Conservation (phyloP, 1,140 invertebrate species). For the Brachionus asplanchnoidis region DNA sequence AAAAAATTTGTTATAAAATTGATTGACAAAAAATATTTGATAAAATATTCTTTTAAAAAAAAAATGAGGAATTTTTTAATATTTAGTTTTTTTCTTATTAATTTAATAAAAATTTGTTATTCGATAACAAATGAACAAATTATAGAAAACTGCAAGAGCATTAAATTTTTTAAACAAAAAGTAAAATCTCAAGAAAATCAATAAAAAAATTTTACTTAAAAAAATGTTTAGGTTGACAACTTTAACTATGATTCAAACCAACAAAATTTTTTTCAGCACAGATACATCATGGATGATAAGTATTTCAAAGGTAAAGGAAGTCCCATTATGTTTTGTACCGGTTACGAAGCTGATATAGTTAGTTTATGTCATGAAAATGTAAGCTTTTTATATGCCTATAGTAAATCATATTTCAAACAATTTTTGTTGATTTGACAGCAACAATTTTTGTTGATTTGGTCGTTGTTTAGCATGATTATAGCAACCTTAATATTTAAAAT, state of each 20-base stretch:
- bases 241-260: constrained; percentile 68
- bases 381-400: constrained; percentile 43
- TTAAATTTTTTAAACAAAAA: constrained; percentile 10
- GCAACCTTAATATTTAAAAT: too few relatives aligned
- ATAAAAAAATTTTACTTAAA: background rate
- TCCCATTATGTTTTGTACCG: constrained; percentile 92
- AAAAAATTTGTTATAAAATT: background rate
- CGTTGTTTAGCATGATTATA: too few relatives aligned
- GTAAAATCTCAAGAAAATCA: background rate
- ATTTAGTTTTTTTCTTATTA: background rate
- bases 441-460: too few relatives aligned
- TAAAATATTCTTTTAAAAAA: background rate
- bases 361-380: constrained; percentile 83
- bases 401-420: background rate
- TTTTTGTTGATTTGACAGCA: background rate
- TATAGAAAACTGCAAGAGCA: background rate
- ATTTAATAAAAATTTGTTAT: background rate
- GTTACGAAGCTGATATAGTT: constrained; percentile 89
- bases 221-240: constrained; percentile 65
- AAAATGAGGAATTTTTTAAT: background rate
- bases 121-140: background rate
- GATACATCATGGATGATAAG: constrained; percentile 76
- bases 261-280: constrained; percentile 66
- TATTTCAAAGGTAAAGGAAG: constrained; percentile 58
- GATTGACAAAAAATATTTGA: background rate